Conservation (phyloP, 1,140 invertebrate species). For the Lysiphlebus fabarum region DNA sequence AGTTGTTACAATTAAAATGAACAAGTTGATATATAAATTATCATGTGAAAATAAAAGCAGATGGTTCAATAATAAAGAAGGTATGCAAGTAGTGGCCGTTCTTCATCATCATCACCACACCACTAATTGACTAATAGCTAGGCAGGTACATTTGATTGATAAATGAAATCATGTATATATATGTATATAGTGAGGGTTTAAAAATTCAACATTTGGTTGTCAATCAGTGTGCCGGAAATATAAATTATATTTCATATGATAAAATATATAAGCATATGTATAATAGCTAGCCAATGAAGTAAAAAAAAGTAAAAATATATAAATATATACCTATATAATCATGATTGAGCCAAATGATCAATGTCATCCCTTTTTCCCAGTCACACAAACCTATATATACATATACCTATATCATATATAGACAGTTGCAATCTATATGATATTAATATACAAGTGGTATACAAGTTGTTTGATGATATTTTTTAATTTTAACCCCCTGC, state of each 20-base stretch:
- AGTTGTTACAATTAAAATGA: constrained; percentile 34
- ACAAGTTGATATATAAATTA: constrained; percentile 27
- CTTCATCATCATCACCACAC: neutral
- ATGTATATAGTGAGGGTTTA: constrained; percentile 35
- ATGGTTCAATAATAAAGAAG: constrained; percentile 37
- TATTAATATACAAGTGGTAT: no score
- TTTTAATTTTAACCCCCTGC: constrained; percentile 16
- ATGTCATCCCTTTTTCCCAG: no score
- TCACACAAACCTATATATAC: no score
- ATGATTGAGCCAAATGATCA: no score
- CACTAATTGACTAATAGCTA: no score
- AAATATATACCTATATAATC: no score
- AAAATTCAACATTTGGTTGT: constrained; percentile 30
- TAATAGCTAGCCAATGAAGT: neutral
- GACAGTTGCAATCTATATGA: no score
- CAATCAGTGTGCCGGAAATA: constrained; percentile 34
- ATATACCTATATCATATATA: no score
- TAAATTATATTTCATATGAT: no score
- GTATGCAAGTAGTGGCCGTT: no score
- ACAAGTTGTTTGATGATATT: neutral
- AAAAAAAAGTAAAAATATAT: constrained; percentile 1
- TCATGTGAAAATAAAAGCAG: constrained; percentile 51
- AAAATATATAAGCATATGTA: no score
- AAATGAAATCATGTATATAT: constrained; percentile 38
- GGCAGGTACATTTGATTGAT: constrained; percentile 19